phyloP scores from a whole-genome alignment of 1,140 invertebrate species.

The Aphelenchoides besseyi region DNA sequence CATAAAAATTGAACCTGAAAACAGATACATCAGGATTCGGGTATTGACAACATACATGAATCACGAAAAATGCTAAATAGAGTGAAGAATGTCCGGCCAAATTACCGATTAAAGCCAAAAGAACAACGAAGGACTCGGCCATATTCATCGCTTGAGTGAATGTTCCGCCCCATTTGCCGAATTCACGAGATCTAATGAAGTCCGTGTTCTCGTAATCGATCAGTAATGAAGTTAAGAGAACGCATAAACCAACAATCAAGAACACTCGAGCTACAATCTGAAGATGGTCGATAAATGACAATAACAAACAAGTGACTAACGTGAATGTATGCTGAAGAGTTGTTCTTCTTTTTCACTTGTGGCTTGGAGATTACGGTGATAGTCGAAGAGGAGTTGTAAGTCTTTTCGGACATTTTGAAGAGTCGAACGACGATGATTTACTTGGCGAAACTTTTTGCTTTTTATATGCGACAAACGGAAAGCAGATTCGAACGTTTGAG shows the following conservation, averaged over 20 bases:
- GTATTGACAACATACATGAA: constrained; percentile 2
- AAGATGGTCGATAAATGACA: not conserved
- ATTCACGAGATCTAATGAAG: not conserved
- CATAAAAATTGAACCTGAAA: constrained; percentile 9
- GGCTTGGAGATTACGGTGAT: no score
- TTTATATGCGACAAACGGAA: no score
- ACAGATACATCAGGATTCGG: not conserved
- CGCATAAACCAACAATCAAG: constrained; percentile 3
- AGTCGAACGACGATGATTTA: no score
- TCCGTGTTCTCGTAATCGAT: not conserved
- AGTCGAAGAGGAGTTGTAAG: not conserved
- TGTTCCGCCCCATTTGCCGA: constrained; percentile 2
- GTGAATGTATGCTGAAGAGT: not conserved
- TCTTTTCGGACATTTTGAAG: no score
- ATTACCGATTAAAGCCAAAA: constrained; percentile 3
- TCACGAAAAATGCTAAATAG: not conserved
- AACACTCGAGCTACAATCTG: not conserved
- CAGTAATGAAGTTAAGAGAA: constrained; percentile 1
- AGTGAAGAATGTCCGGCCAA: not conserved
- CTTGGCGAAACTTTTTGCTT: no score
- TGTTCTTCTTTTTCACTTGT: no score
- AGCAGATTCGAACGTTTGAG: no score
- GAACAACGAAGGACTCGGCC: not conserved
- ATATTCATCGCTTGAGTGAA: not conserved
- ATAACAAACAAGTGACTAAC: not conserved